phyloP scores from a whole-genome alignment of 2,113 vertebrate species.

The Lasiurus borealis region DNA sequence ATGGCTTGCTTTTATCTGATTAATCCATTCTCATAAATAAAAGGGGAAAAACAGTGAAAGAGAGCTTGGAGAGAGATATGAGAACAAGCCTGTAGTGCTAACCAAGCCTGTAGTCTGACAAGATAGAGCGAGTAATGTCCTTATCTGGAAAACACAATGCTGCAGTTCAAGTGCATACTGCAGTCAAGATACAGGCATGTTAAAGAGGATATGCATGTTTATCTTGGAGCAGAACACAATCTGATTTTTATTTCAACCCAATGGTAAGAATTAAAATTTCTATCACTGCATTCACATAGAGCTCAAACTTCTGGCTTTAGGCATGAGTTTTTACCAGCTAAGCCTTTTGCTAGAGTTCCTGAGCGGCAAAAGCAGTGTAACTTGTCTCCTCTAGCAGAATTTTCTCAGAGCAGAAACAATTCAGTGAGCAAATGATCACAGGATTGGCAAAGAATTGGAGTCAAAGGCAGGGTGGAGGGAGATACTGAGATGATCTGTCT shows the following conservation, averaged over 20 bases:
- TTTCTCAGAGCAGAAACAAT: not conserved
- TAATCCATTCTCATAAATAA: not conserved
- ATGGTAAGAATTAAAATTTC: not conserved
- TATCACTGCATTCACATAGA: not conserved
- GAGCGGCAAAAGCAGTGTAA: not conserved
- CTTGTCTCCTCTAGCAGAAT: not conserved
- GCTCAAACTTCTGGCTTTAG: not conserved
- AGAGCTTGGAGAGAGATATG: not conserved
- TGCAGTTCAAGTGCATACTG: not conserved
- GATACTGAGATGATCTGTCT: not conserved
- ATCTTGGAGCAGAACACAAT: not conserved
- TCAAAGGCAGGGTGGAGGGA: not conserved
- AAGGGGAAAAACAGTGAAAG: not conserved
- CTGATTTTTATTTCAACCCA: conserved; percentile 40
- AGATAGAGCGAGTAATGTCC: not conserved
- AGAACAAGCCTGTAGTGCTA: not conserved
- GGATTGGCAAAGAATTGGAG: not conserved
- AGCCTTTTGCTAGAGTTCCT: not conserved
- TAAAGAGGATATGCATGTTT: not conserved
- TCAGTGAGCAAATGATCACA: not conserved
- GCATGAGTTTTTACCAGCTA: not conserved
- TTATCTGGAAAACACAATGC: not conserved
- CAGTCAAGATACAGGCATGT: not conserved
- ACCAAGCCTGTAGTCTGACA: not conserved
- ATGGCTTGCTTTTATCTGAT: not conserved